phyloP scores from a whole-genome alignment of 1,140 invertebrate genomes.

The Solenopsis invicta region DNA sequence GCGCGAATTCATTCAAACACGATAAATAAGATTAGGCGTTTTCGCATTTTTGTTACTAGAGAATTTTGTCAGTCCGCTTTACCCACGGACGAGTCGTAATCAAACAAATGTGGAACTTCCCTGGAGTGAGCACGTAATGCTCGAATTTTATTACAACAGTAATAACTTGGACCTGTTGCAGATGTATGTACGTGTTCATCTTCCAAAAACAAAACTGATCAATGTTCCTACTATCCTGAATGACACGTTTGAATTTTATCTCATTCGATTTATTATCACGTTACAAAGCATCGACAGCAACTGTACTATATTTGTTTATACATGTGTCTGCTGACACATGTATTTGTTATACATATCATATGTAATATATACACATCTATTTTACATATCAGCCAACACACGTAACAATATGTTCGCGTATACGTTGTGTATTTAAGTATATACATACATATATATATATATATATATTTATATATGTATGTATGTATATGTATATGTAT shows the following conservation, averaged over 20 bases:
- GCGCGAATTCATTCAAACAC: not conserved
- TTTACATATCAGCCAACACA: not conserved
- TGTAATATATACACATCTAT: not conserved
- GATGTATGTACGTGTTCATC: not conserved
- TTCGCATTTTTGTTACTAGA: not conserved
- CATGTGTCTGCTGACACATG: not conserved
- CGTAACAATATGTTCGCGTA: not conserved
- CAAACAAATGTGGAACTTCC: not conserved
- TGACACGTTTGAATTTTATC: conserved; percentile 7
- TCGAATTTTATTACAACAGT: conserved; percentile 24
- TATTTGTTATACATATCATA: not conserved
- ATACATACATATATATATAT: not conserved
- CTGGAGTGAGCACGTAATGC: not conserved
- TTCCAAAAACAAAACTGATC: conserved; percentile 15
- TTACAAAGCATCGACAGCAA: conserved; percentile 1
- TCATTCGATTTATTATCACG: conserved; percentile 10
- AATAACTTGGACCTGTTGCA: conserved; percentile 68
- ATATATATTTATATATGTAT: not conserved
- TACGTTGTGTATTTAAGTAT: not conserved
- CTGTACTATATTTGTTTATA: conserved; percentile 35
- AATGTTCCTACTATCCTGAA: not conserved
- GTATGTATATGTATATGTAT: not conserved
- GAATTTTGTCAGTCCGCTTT: not conserved
- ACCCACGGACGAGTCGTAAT: not conserved
- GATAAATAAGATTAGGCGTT: not conserved